A percentile compares a stretch with the other conserved stretches of the same genome.
Evolutionary conservation across 2,113 vertebrate species (phyloP).

Genomic region (Heteronetta atricapilla): DNA sequence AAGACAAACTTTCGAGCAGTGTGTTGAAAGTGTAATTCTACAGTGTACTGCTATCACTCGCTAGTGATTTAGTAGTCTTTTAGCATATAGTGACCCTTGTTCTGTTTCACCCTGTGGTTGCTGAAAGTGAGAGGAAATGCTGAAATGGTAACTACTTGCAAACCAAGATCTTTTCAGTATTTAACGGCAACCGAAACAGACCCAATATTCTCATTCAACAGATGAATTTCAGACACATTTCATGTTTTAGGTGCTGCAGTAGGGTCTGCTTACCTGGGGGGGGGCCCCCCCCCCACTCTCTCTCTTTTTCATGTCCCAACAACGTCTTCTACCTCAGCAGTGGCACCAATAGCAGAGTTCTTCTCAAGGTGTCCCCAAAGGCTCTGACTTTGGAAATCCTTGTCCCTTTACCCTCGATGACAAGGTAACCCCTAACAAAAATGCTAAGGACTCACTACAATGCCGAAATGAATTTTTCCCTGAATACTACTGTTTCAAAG

Average conservation of each 20-base stretch:
- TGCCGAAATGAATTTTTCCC: not conserved
- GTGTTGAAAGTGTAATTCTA: not conserved
- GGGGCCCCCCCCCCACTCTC: too few relatives aligned
- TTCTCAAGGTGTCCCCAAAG: not conserved
- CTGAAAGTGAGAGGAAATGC: not conserved
- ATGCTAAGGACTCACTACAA: fast-evolving
- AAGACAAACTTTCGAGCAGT: not conserved
- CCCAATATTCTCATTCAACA: not conserved
- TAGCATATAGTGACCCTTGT: not conserved
- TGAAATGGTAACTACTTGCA: not conserved
- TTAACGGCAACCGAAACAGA: not conserved
- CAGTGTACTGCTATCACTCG: not conserved
- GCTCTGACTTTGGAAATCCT: not conserved
- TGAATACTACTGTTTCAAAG: not conserved
- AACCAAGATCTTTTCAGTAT: not conserved
- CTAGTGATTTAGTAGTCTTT: not conserved
- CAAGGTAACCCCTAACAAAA: not conserved
- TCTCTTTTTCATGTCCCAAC: not conserved
- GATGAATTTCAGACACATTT: not conserved
- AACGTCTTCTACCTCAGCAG: not conserved
- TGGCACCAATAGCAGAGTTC: not conserved
- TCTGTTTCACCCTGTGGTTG: not conserved
- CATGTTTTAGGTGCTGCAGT: not conserved
- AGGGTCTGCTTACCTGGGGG: not conserved
- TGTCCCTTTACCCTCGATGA: not conserved